These are phyloP conservation scores for Drosophila paracracens DNA, from an alignment of 2,888 invertebrate species.

Conservation along the genomic window DNA sequence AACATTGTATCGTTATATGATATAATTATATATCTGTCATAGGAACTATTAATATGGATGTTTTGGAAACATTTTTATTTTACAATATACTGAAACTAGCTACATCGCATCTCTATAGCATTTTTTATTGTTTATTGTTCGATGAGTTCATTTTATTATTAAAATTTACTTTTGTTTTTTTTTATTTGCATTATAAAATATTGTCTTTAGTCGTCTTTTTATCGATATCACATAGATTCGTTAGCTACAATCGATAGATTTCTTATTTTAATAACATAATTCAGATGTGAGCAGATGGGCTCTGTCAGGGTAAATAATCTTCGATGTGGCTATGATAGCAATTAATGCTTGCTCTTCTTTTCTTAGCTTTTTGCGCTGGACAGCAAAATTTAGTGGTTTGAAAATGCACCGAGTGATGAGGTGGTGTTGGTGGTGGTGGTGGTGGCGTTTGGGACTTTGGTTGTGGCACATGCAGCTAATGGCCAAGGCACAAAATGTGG, in stretches of 20 bases:
- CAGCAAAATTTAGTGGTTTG: slow-evolving; percentile 53
- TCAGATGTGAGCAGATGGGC: background rate
- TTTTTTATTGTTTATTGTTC: background rate
- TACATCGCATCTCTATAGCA: background rate
- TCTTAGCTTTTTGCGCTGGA: slow-evolving; percentile 19
- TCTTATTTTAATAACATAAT: background rate
- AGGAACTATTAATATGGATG: background rate
- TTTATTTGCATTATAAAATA: background rate
- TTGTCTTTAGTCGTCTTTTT: background rate
- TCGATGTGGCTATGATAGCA: background rate
- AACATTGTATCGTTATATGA: background rate
- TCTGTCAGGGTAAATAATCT: background rate
- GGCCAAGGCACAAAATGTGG: slow-evolving; percentile 48
- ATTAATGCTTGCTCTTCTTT: background rate
- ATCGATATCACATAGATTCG: background rate
- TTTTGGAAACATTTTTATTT: background rate
- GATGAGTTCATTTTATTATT: background rate
- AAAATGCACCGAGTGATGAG: slow-evolving; percentile 45
- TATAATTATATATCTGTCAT: background rate
- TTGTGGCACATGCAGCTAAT: slow-evolving; percentile 73
- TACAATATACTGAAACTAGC: background rate
- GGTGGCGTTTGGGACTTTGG: slow-evolving; percentile 18
- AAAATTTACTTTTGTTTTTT: background rate
- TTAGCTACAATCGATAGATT: background rate
- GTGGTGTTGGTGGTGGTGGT: background rate